Evolutionary conservation across 2,888 invertebrate species (phyloP).

Genomic region (Melinopterus prodromus): DNA sequence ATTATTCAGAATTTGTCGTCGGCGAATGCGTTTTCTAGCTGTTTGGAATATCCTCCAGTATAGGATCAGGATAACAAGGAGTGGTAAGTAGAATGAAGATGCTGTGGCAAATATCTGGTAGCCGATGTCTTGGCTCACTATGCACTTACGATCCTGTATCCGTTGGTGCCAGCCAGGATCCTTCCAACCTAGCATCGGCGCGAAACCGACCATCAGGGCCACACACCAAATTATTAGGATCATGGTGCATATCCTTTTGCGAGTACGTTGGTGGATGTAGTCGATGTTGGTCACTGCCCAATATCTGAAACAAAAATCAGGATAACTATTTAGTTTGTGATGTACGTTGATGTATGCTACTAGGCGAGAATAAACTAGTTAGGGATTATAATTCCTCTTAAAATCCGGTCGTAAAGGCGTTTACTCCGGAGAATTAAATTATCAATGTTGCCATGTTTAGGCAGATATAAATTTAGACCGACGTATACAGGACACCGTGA

Average conservation of each 20-base stretch:
- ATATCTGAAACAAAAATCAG: conserved; percentile 66
- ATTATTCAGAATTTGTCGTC: conserved; percentile 67
- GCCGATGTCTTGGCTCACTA: conserved; percentile 85
- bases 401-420: too few relatives aligned
- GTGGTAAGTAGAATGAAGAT: conserved; percentile 90
- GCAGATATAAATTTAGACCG: too few relatives aligned
- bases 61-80: conserved; percentile 85
- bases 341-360: neutral
- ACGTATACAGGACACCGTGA: too few relatives aligned
- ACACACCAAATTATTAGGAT: conserved; percentile 85
- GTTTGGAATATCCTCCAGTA: conserved; percentile 93
- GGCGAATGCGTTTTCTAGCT: conserved; percentile 83
- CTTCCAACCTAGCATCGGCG: conserved; percentile 88
- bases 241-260: conserved; percentile 80
- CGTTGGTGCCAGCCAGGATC: conserved; percentile 68
- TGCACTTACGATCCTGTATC: conserved; percentile 72
- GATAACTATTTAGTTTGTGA: neutral
- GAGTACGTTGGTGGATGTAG: conserved; percentile 85
- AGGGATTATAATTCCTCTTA: too few relatives aligned
- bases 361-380: too few relatives aligned
- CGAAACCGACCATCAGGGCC: conserved; percentile 84
- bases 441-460: too few relatives aligned
- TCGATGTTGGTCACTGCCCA: conserved; percentile 93
- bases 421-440: too few relatives aligned
- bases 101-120: conserved; percentile 91